Evolutionary conservation across 2,888 invertebrate species (phyloP), one percentile per base, ranked within the genome.

Genomic region (Chloroclysta siterata): DNA sequence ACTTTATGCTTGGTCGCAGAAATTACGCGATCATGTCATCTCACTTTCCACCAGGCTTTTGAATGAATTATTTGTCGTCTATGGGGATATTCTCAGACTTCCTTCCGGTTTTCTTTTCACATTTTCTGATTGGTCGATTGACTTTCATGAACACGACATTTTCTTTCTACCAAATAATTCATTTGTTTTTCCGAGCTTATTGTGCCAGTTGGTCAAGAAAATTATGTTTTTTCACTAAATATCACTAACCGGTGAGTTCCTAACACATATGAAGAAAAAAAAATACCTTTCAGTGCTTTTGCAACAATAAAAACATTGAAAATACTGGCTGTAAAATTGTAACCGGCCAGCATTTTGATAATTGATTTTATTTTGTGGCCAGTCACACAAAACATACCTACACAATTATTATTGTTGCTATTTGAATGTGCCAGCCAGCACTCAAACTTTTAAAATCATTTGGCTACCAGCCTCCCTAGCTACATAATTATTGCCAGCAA

Each of bases 151-250:
- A 17, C 69, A 71, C 79, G 79, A 78, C 80, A 74, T 67, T 72
- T 77, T 76, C 78, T 72, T 77, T 76, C 78, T 77, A 76, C 68
- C 64, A 22, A 53, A 65, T 65, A 65, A 72, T 85, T 87, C 88
- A 82, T 73, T 89, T 88, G 88, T 89, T 90, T 83, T 81, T 84
- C 74, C 71, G 72, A 65, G 64, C 74, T 71, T 72, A 77, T 81
- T 82, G 81, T 88, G 90, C 85, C 87, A 90, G 83, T 87, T 87
- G 77, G 70, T 74, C 63, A 60, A 70, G 60, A 73, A 79, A 83
- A 80, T 72, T 77, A 67, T 69, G 71, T 72, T 77, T 78, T 76
- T 76, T 72, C 72, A 72, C 61, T 65, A 71, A 75, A 65, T 46
- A 39, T 63, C 17, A 54, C 66, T 54, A 64, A 44, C 28, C 61